These are phyloP conservation scores for Sphaerophoria taeniata DNA, from an alignment of 2,888 invertebrate genomes.

Conservation along the genomic window DNA sequence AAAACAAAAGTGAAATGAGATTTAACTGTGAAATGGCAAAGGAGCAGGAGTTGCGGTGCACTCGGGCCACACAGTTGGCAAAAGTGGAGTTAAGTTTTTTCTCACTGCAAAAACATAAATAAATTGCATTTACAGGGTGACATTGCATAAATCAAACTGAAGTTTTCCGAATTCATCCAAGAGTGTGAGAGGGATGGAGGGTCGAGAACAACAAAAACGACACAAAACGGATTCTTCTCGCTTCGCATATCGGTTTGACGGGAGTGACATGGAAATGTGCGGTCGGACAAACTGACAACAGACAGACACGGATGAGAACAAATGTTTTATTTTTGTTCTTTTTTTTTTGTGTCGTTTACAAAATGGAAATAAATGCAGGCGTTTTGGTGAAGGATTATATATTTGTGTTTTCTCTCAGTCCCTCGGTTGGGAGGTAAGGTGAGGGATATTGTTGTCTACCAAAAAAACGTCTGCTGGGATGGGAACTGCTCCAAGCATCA, in stretches of 20 bases:
- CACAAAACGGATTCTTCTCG: not conserved
- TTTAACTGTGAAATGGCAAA: not conserved
- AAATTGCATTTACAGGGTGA: conserved; percentile 74
- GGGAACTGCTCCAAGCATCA: not conserved
- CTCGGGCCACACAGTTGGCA: not conserved
- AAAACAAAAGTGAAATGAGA: conserved; percentile 38
- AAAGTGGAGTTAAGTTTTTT: conserved; percentile 13
- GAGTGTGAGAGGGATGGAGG: conserved; percentile 1
- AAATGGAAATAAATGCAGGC: conserved; percentile 29
- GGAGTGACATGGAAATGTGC: conserved; percentile 64
- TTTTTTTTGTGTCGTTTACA: not conserved
- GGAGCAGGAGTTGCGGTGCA: not conserved
- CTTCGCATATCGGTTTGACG: conserved; percentile 24
- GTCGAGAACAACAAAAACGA: not conserved
- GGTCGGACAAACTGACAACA: conserved; percentile 65
- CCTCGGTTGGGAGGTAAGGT: not conserved
- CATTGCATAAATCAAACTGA: conserved; percentile 73
- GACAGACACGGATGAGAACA: conserved; percentile 54
- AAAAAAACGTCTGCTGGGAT: not conserved
- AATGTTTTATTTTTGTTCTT: conserved; percentile 46
- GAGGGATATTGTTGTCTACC: not conserved
- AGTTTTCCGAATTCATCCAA: conserved; percentile 50
- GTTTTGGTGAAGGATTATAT: conserved; percentile 37
- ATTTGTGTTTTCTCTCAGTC: not conserved
- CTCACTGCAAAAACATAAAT: conserved; percentile 61